Base-by-base conservation (phyloP, 92 coral and sea anemone genomes). In the Epizoanthus stellaris region DNA sequence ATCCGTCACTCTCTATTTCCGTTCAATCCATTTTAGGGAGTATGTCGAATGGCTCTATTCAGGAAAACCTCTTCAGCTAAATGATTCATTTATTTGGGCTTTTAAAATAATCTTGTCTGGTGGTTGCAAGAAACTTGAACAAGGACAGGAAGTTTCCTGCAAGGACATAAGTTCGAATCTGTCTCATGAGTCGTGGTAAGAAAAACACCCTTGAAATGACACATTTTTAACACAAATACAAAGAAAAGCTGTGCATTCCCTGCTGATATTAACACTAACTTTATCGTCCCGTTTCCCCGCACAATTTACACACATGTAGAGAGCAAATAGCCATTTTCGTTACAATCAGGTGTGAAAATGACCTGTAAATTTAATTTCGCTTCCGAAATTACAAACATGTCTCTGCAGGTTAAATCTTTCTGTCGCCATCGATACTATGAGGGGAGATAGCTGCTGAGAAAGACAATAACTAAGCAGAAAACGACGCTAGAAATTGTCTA, bases 331-430 rank as follows among this genome's bases (percentile, higher is more conserved):
- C 19, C 47, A 36, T 61, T 59, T 76, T 77, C 72, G 66, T 63
- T 64, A 63, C 36, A 79, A 42, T 23, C 57, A 79, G 67, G 67
- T 64, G 54, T 42, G 83, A 56, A 79, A 79, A 79, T 63, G 59
- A 20, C 47, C 30, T 63, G 72, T 63, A 72, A 62, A 9, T 79
- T 79, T 64, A 64, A 79, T 64, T 79, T 64, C 59, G 72, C 83
- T 79, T 79, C 83, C 83, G 21, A 79, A 61, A 64, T 62, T 42
- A 79, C 57, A 63, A 62, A 79, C 56, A 62, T 62, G 64, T 62
- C 72, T 62, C 83, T 58, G 83, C 83, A 79, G 72, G 83, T 42
- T 19, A 7, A 56, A 67, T 43, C 72, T 62, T 21, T 42, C 21
- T 23, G 83, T 79, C 83, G 83, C 83, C 72, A 23, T n/a, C 43